Evolutionary conservation across 1,140 invertebrate genomes (phyloP).

Genomic region (Heliconius nattereri): DNA sequence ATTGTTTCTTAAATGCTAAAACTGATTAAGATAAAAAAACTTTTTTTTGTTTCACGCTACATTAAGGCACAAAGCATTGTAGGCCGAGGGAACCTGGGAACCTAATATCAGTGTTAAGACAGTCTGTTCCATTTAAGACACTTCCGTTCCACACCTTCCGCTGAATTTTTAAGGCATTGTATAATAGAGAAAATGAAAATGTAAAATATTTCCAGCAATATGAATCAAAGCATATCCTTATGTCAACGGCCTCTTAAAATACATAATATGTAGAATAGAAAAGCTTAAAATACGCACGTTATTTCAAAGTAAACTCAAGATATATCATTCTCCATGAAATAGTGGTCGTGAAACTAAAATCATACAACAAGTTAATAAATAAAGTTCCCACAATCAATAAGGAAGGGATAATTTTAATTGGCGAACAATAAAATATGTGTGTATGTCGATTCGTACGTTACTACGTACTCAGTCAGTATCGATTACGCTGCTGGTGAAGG

Average conservation of each 20-base stretch:
- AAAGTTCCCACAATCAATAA: constrained; percentile 33
- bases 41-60: too few species aligned
- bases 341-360: constrained; percentile 1
- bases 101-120: too few species aligned
- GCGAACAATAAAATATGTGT: constrained; percentile 75
- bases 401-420: constrained; percentile 76
- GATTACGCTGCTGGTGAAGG: constrained; percentile 53
- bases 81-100: too few species aligned
- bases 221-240: too few species aligned
- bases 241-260: too few species aligned
- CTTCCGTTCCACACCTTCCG: too few species aligned
- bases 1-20: background rate
- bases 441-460: constrained; percentile 50
- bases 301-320: background rate
- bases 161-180: too few species aligned
- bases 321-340: background rate
- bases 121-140: too few species aligned
- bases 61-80: too few species aligned
- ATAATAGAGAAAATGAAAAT: background rate
- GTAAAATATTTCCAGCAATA: background rate
- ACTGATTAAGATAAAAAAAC: background rate
- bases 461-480: constrained; percentile 47
- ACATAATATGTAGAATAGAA: too few species aligned
- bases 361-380: constrained; percentile 23
- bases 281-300: background rate